These are phyloP conservation scores for Prosopocoilus inquinatus DNA, from an alignment of 2,888 invertebrate genomes.

Conservation along the genomic window DNA sequence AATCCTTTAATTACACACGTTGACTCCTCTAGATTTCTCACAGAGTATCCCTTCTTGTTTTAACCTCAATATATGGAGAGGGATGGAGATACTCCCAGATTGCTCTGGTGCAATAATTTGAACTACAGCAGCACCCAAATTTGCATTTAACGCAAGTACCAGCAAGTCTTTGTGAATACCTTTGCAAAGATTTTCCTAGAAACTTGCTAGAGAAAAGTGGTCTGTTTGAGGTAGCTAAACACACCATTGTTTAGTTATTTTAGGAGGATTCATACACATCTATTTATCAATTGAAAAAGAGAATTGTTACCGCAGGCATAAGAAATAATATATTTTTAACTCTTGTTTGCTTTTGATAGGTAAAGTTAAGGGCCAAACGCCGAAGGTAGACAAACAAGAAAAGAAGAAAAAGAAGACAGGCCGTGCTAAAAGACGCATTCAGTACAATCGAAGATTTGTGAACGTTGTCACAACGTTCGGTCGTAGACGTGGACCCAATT, in stretches of 20 bases:
- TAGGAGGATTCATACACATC: constrained; percentile 23
- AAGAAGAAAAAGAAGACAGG: constrained; percentile 99
- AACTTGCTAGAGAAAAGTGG: constrained; percentile 40
- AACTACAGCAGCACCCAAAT: too few relatives aligned
- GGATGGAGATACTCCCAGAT: too few relatives aligned
- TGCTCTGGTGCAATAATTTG: too few relatives aligned
- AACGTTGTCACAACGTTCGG: constrained; percentile 95
- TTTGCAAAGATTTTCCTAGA: constrained; percentile 36
- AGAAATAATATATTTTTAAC: too few relatives aligned
- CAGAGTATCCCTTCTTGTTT: too few relatives aligned
- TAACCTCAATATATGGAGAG: too few relatives aligned
- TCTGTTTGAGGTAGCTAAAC: constrained; percentile 40
- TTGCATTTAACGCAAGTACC: constrained; percentile 32
- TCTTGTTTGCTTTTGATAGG: constrained; percentile 45
- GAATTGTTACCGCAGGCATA: too few relatives aligned
- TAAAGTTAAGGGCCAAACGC: constrained; percentile 99
- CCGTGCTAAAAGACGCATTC: constrained; percentile 96
- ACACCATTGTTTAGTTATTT: constrained; percentile 17
- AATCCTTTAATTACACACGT: too few relatives aligned
- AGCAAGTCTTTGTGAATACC: constrained; percentile 32
- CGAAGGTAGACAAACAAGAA: constrained; percentile 98
- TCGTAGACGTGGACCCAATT: constrained; percentile 95
- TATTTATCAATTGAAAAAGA: too few relatives aligned
- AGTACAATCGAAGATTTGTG: constrained; percentile 97
- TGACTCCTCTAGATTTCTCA: too few relatives aligned